A percentile compares a stretch with the other conserved stretches of the same genome.
phyloP scores from a whole-genome alignment of 2,113 vertebrate genomes.

The Scomber colias region DNA sequence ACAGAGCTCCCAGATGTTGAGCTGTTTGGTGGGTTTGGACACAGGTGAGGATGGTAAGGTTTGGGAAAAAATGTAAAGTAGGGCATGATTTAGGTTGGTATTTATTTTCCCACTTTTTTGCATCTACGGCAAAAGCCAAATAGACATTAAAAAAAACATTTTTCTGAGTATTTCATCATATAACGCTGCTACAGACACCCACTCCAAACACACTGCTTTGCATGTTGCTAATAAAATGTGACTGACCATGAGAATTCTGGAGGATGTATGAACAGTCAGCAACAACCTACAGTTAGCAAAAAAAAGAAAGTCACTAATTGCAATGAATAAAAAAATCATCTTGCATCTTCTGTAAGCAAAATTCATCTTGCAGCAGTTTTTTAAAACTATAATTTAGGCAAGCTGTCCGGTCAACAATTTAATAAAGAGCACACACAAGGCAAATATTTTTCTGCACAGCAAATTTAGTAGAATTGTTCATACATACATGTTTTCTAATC shows the following conservation, averaged over 20 bases:
- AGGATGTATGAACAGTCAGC: conserved; percentile 31
- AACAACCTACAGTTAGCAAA: conserved; percentile 38
- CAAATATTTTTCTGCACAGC: neutral
- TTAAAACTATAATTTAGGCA: conserved; percentile 22
- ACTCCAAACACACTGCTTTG: too few relatives aligned
- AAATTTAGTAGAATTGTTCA: neutral
- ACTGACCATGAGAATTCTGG: neutral
- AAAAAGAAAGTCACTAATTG: conserved; percentile 28
- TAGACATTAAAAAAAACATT: too few relatives aligned
- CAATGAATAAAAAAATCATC: conserved; percentile 19
- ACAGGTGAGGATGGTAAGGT: neutral
- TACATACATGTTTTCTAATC: neutral
- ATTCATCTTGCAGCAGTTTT: neutral
- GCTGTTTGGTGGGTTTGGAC: neutral
- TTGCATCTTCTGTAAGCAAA: conserved; percentile 40
- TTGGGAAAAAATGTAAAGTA: conserved; percentile 27
- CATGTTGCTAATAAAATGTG: too few relatives aligned
- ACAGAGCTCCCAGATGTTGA: neutral
- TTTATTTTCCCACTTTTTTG: too few relatives aligned
- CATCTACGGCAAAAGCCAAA: too few relatives aligned
- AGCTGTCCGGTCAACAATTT: conserved; percentile 14
- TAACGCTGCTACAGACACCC: too few relatives aligned
- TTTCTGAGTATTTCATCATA: too few relatives aligned
- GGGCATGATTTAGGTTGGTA: neutral
- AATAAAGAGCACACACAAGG: neutral